Evolutionary conservation across 2,888 invertebrate species (phyloP).

Genomic region (Frankliniella fusca): DNA sequence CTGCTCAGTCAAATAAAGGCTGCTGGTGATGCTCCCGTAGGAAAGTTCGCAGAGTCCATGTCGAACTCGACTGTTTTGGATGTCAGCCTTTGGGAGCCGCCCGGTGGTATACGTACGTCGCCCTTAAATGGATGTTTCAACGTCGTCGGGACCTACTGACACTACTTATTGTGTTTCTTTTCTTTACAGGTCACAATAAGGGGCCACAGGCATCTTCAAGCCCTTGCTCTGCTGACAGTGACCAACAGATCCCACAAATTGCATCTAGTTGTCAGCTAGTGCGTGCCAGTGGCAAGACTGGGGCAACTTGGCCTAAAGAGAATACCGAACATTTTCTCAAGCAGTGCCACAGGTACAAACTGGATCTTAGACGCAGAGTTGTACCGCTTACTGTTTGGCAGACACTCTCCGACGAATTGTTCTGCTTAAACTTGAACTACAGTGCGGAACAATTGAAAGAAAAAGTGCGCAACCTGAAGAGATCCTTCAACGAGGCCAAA

Average conservation of each 20-base stretch:
- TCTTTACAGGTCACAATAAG: not conserved
- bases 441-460: slow-evolving; percentile 3
- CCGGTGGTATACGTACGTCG: not conserved
- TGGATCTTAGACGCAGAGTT: not conserved
- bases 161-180: not conserved
- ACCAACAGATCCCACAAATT: not conserved
- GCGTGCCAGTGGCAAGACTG: not conserved
- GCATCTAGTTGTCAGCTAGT: not conserved
- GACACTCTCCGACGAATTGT: not conserved
- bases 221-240: not conserved
- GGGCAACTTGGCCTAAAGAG: not conserved
- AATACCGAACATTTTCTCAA: not conserved
- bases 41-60: not conserved
- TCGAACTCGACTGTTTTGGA: not conserved
- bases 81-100: slow-evolving; percentile 3
- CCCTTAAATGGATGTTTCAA: not conserved
- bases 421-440: not conserved
- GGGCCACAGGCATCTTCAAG: slow-evolving; percentile 18
- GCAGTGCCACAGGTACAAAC: not conserved
- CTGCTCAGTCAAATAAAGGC: not conserved
- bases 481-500: not conserved
- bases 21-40: slow-evolving; percentile 6
- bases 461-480: not conserved
- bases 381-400: not conserved
- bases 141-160: not conserved